phyloP scores from a whole-genome alignment of 1,140 invertebrate species.

The Telenomus remus region DNA sequence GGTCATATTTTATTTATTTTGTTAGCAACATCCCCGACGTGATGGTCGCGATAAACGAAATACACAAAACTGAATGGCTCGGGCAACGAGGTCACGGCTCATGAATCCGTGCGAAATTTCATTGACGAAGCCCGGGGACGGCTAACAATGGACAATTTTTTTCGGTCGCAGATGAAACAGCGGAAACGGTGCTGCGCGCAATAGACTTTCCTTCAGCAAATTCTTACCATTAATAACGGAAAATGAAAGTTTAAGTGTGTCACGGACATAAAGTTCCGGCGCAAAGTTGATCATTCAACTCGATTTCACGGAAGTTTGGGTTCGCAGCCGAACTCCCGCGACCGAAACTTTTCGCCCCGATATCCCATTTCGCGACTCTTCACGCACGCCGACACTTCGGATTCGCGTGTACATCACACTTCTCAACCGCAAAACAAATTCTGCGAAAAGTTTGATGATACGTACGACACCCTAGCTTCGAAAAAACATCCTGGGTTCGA shows the following conservation, averaged over 20 bases:
- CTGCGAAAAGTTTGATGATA: not conserved
- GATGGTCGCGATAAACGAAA: slow-evolving; percentile 34
- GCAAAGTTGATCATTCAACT: slow-evolving; percentile 44
- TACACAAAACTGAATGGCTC: slow-evolving; percentile 20
- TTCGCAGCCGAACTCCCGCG: not conserved
- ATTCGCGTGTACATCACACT: not conserved
- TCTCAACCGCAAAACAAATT: not conserved
- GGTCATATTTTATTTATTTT: slow-evolving; percentile 13
- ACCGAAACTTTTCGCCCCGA: slow-evolving; percentile 12
- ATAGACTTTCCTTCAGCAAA: not conserved
- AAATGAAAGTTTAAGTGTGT: slow-evolving; percentile 48
- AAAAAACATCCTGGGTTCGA: not conserved
- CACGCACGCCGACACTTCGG: not conserved
- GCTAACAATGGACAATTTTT: slow-evolving; percentile 20
- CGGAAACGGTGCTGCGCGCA: not conserved
- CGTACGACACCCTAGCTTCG: not conserved
- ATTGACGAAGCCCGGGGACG: not conserved
- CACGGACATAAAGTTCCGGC: slow-evolving; percentile 24
- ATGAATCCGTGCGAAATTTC: not conserved
- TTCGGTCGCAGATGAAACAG: slow-evolving; percentile 1
- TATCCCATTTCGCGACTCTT: slow-evolving; percentile 13
- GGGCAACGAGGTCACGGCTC: slow-evolving; percentile 13
- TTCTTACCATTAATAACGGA: slow-evolving; percentile 34
- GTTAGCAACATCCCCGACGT: slow-evolving; percentile 17
- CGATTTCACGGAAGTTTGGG: slow-evolving; percentile 49